These are phyloP conservation scores for Epinotia brunnichana DNA, from an alignment of 2,888 invertebrate species.

Conservation along the genomic window DNA sequence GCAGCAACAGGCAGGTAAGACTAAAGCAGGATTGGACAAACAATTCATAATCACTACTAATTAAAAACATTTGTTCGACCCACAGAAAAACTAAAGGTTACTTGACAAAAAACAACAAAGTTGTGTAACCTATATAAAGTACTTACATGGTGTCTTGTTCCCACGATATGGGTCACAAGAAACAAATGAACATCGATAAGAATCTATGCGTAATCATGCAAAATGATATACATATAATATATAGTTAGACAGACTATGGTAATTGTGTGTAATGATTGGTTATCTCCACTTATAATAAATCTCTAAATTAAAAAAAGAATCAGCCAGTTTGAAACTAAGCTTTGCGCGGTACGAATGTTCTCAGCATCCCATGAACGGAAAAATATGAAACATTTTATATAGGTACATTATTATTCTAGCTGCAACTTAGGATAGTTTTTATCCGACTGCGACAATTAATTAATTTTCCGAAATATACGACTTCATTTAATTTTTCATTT, in stretches of 20 bases:
- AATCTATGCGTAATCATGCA: slow-evolving; percentile 32
- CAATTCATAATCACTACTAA: slow-evolving; percentile 11
- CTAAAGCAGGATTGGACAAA: not conserved
- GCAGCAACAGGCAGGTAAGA: no score
- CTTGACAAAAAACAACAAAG: slow-evolving; percentile 29
- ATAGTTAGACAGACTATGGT: not conserved
- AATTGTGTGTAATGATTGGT: slow-evolving; percentile 10
- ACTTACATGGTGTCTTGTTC: slow-evolving; percentile 20
- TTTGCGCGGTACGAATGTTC: no score
- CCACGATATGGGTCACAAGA: slow-evolving; percentile 28
- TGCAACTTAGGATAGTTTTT: no score
- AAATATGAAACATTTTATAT: no score
- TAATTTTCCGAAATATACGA: no score
- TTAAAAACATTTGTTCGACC: slow-evolving; percentile 17
- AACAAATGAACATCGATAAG: slow-evolving; percentile 37
- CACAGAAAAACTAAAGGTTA: slow-evolving; percentile 34
- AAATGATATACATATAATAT: slow-evolving; percentile 9
- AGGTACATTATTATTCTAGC: no score
- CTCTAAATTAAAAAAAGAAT: no score
- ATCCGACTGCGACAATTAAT: no score
- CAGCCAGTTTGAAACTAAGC: no score
- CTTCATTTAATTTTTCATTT: no score
- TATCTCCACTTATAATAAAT: no score
- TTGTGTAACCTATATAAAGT: slow-evolving; percentile 12
- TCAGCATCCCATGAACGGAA: no score